These are phyloP conservation scores for Ciconia stormi DNA, from an alignment of 2,113 vertebrate genomes.

Conservation along the genomic window DNA sequence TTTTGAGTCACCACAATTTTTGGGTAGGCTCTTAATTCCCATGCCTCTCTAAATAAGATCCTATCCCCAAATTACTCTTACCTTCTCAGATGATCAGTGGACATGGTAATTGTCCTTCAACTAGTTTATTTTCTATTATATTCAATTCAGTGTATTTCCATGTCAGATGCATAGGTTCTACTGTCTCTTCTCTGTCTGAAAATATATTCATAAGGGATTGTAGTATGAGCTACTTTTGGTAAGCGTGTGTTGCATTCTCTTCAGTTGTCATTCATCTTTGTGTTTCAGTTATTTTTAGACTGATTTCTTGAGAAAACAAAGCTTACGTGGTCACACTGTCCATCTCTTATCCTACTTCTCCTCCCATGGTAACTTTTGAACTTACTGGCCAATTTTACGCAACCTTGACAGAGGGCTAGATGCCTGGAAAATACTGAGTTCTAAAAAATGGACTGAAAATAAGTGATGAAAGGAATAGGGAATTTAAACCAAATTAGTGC, in stretches of 20 bases:
- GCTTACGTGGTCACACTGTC: neutral
- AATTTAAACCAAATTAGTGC: neutral
- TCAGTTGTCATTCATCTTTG: neutral
- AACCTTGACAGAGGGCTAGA: neutral
- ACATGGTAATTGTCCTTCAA: neutral
- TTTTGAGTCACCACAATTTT: neutral
- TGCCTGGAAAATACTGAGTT: neutral
- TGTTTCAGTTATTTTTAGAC: neutral
- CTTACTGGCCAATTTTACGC: neutral
- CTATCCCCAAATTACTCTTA: neutral
- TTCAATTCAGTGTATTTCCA: neutral
- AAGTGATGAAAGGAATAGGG: neutral
- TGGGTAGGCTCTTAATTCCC: neutral
- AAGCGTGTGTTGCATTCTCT: neutral
- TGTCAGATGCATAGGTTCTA: neutral
- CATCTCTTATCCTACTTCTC: neutral
- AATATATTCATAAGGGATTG: neutral
- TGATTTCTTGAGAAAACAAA: neutral
- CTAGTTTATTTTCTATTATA: neutral
- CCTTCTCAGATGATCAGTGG: neutral
- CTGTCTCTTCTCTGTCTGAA: neutral
- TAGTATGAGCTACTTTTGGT: neutral
- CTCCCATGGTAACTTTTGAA: neutral
- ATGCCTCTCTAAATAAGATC: neutral
- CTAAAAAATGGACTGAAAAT: neutral